Evolutionary conservation across 2,797 vertebrate species (phyloP).

Genomic region (Lepilemur septentrionalis): DNA sequence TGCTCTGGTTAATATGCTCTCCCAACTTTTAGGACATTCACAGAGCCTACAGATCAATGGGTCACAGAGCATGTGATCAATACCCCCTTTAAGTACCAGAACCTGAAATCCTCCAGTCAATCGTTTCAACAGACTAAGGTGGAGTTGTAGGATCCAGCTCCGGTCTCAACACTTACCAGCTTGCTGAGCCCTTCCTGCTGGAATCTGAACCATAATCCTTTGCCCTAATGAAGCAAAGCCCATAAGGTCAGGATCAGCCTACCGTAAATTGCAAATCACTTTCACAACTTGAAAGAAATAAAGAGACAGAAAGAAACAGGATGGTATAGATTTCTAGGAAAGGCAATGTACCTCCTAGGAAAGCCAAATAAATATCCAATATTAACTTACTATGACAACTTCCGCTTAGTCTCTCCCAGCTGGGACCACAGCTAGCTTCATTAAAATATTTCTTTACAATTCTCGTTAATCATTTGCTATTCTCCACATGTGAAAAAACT

Average conservation of each 20-base stretch:
- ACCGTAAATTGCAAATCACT: neutral
- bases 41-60: neutral
- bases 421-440: neutral
- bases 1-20: neutral
- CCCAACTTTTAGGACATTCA: neutral
- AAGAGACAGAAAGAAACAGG: neutral
- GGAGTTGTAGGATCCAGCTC: neutral
- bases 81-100: neutral
- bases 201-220: neutral
- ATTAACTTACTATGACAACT: neutral
- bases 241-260: neutral
- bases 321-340: neutral
- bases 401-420: slow-evolving; percentile 11
- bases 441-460: slow-evolving; percentile 20
- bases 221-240: slow-evolving; percentile 5
- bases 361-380: neutral
- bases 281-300: slow-evolving; percentile 26
- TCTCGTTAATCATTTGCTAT: neutral
- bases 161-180: neutral
- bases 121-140: neutral
- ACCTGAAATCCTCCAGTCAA: neutral
- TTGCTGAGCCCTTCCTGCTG: neutral
- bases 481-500: neutral
- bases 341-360: neutral
- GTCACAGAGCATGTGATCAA: neutral